Percentiles rank a stretch among this genome's conserved stretches.
These are phyloP conservation scores for Venusia cambrica DNA, from an alignment of 2,888 invertebrate genomes.

Conservation along the genomic window DNA sequence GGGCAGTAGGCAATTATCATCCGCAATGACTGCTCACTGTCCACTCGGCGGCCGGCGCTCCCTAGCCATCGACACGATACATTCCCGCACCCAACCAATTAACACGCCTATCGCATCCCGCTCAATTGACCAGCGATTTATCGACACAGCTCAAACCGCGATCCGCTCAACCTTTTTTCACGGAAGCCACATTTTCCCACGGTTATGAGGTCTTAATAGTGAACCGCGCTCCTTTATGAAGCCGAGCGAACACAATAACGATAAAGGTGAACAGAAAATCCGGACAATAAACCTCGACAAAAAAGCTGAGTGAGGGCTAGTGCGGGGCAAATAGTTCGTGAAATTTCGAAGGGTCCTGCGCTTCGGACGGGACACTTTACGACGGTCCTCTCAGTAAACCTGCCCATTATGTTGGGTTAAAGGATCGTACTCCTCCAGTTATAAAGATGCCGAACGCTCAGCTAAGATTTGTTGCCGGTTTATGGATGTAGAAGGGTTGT, in stretches of 20 bases:
- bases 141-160: conserved; percentile 46
- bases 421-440: conserved; percentile 73
- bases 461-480: conserved; percentile 77
- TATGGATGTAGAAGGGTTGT: conserved; percentile 78
- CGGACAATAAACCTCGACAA: conserved; percentile 79
- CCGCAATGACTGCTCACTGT: conserved; percentile 65
- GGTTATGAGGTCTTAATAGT: conserved; percentile 79
- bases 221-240: conserved; percentile 73
- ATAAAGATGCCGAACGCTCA: conserved; percentile 76
- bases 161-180: conserved; percentile 36
- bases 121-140: conserved; percentile 67
- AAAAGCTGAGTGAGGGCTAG: conserved; percentile 76
- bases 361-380: conserved; percentile 72
- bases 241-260: conserved; percentile 78
- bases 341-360: conserved; percentile 72
- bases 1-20: conserved; percentile 77
- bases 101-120: conserved; percentile 71
- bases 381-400: conserved; percentile 77
- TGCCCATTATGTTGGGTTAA: conserved; percentile 79
- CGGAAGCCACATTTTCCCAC: conserved; percentile 63
- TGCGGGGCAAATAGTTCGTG: conserved; percentile 79
- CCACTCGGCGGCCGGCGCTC: conserved; percentile 43
- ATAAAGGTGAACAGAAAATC: conserved; percentile 80
- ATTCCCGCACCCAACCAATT: conserved; percentile 64
- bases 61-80: conserved; percentile 37